Evolutionary conservation across 2,797 vertebrate species (phyloP).

Genomic region (Mus minutoides): DNA sequence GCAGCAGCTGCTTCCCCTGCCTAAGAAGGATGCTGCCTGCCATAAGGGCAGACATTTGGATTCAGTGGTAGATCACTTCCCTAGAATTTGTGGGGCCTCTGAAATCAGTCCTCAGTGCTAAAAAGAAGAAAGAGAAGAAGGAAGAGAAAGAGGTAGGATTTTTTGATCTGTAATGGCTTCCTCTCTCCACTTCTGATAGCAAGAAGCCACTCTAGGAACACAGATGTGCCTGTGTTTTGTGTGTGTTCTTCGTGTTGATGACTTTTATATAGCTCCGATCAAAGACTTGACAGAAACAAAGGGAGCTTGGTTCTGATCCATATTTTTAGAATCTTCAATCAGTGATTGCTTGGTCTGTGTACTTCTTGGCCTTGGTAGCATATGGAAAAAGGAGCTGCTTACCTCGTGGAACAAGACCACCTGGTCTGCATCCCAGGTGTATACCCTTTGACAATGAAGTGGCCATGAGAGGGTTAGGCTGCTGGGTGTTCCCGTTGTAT

Average conservation of each 20-base stretch:
- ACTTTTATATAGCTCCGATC: not conserved
- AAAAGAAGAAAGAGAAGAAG: not conserved
- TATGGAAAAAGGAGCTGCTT: not conserved
- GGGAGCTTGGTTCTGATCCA: no score
- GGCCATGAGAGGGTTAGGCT: fast-evolving
- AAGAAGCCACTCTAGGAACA: not conserved
- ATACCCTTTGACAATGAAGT: not conserved
- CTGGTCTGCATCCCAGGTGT: not conserved
- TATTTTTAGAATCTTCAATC: not conserved
- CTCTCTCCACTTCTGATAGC: not conserved
- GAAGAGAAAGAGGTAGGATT: not conserved
- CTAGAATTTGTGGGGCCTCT: not conserved
- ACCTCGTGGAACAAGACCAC: not conserved
- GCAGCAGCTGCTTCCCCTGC: not conserved
- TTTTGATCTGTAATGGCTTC: not conserved
- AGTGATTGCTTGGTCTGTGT: not conserved
- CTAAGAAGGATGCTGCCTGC: not conserved
- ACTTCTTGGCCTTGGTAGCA: not conserved
- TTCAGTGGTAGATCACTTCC: not conserved
- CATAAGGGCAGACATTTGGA: not conserved
- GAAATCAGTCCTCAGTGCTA: no score
- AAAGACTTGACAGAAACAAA: not conserved
- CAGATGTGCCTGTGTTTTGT: not conserved
- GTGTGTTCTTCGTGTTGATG: not conserved
- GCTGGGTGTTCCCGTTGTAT: not conserved